Evolutionary conservation across 2,888 invertebrate species (phyloP).

Genomic region (Julus scanicus): DNA sequence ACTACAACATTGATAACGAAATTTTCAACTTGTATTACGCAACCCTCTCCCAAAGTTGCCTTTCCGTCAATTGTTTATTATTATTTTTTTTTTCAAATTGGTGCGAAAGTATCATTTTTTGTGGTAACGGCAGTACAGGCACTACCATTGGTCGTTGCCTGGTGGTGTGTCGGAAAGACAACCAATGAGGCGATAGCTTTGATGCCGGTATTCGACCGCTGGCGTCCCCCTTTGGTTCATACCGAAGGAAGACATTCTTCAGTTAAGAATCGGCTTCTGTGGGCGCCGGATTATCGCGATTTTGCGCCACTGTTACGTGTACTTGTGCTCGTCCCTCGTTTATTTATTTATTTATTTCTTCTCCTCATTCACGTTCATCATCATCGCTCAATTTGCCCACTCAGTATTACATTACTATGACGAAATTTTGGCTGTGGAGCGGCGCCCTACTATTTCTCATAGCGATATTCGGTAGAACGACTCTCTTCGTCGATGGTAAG

Average conservation of each 20-base stretch:
- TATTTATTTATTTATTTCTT: background rate
- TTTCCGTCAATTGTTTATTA: background rate
- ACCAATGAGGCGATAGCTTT: background rate
- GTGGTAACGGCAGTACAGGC: background rate
- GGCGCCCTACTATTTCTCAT: background rate
- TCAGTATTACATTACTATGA: constrained; percentile 1
- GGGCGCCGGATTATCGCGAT: constrained; percentile 27
- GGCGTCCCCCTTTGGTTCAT: constrained; percentile 25
- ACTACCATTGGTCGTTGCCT: background rate
- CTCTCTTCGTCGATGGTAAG: constrained; percentile 23
- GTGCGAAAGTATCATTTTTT: background rate
- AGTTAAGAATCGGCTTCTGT: constrained; percentile 25
- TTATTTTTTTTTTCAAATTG: background rate
- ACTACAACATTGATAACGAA: background rate
- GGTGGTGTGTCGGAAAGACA: background rate
- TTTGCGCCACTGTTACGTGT: constrained; percentile 17
- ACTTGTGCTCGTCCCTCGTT: background rate
- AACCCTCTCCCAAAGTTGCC: background rate
- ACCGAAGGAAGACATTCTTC: background rate
- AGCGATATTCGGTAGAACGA: background rate
- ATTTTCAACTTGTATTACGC: background rate
- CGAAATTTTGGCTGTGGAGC: constrained; percentile 21
- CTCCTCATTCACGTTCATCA: background rate
- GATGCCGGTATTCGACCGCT: background rate
- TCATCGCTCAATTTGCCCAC: background rate